A percentile compares a stretch with the other conserved stretches of the same genome.
These are phyloP conservation scores for Elmis aenea DNA, from an alignment of 2,888 invertebrate species.

Conservation along the genomic window DNA sequence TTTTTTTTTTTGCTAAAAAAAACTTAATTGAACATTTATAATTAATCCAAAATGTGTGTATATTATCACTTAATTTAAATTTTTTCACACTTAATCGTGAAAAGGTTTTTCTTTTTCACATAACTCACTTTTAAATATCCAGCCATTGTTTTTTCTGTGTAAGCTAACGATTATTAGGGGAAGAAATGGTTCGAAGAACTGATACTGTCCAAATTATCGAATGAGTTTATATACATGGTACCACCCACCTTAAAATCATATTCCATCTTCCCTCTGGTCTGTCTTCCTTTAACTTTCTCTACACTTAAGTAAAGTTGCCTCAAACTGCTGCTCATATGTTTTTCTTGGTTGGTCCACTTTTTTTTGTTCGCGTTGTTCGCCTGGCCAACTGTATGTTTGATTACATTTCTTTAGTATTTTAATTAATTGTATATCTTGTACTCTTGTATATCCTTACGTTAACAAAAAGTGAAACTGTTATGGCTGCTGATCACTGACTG, in stretches of 20 bases:
- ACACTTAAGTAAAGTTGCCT: constrained; percentile 11
- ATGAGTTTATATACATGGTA: constrained; percentile 15
- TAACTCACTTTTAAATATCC: constrained; percentile 18
- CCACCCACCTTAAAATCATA: constrained; percentile 13
- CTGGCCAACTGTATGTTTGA: constrained; percentile 4
- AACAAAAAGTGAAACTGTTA: constrained; percentile 19
- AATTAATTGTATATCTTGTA: constrained; percentile 13
- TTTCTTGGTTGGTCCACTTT: constrained; percentile 4
- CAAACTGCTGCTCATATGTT: constrained; percentile 11
- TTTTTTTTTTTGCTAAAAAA: too few species aligned
- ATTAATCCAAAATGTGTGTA: too few species aligned
- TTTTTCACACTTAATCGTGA: neutral
- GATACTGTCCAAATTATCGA: constrained; percentile 15
- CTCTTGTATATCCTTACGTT: constrained; percentile 1
- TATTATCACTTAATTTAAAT: neutral
- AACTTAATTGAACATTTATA: too few species aligned
- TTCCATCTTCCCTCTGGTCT: constrained; percentile 13
- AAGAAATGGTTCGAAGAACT: constrained; percentile 9
- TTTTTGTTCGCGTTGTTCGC: neutral
- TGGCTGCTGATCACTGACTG: constrained; percentile 10
- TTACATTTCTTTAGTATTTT: constrained; percentile 10
- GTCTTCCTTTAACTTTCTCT: constrained; percentile 18
- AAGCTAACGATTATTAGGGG: neutral
- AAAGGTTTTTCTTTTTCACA: neutral
- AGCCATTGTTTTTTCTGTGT: constrained; percentile 8